These are phyloP conservation scores for Epirrhoe alternata DNA, from an alignment of 2,888 invertebrate genomes.

Conservation along the genomic window DNA sequence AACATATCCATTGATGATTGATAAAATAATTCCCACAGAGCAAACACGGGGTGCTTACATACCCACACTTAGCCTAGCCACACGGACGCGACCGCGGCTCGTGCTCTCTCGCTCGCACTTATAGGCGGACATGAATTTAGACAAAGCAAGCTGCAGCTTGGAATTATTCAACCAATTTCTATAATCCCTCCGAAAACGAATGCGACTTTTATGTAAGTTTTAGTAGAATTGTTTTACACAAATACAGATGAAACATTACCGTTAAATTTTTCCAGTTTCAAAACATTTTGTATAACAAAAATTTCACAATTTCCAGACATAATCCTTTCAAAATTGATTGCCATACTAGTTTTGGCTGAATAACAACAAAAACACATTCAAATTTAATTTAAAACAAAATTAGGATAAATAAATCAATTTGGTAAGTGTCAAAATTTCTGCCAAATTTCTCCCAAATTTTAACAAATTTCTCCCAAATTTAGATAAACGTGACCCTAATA, in stretches of 20 bases:
- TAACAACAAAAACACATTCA: not conserved
- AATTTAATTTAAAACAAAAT: not conserved
- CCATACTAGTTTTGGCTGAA: not conserved
- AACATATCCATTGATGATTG: not conserved
- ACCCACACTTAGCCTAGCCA: slow-evolving; percentile 71
- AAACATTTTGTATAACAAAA: too few species aligned
- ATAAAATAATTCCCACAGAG: slow-evolving; percentile 19
- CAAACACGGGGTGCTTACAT: slow-evolving; percentile 74
- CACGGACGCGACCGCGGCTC: slow-evolving; percentile 58
- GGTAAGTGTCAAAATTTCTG: not conserved
- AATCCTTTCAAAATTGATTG: too few species aligned
- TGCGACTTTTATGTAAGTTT: too few species aligned
- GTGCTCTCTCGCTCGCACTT: slow-evolving; percentile 46
- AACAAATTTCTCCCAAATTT: slow-evolving; percentile 30
- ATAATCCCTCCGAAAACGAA: not conserved
- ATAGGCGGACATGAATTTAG: slow-evolving; percentile 56
- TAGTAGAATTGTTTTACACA: too few species aligned
- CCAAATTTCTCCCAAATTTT: slow-evolving; percentile 25
- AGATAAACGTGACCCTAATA: slow-evolving; percentile 45
- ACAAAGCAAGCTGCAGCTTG: slow-evolving; percentile 42
- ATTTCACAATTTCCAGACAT: too few species aligned
- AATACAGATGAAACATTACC: too few species aligned
- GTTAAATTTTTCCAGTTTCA: too few species aligned
- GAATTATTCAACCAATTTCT: not conserved
- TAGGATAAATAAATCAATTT: not conserved